Percentiles rank a stretch among this genome's conserved stretches.
Evolutionary conservation across 2,113 vertebrate genomes (phyloP).

Genomic region (Nannobrachium achirus): DNA sequence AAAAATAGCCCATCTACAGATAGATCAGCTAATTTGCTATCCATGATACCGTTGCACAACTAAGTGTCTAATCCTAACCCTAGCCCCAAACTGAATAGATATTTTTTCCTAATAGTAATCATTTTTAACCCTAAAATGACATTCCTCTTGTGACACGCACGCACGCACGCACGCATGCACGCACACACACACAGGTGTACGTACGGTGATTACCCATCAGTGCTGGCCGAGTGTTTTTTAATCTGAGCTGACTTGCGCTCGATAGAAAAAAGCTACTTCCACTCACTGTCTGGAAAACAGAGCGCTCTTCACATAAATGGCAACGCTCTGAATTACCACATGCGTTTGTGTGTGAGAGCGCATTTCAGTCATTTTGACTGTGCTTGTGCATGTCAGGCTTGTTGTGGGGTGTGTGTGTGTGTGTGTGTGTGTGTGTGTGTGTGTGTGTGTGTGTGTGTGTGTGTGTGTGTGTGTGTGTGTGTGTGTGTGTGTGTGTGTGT

Average conservation of each 20-base stretch:
- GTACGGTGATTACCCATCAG: slow-evolving; percentile 72
- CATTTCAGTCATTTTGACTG: slow-evolving; percentile 46
- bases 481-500: slow-evolving; percentile 35
- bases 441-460: slow-evolving; percentile 19
- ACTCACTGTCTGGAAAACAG: slow-evolving; percentile 76
- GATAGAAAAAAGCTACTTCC: slow-evolving; percentile 82
- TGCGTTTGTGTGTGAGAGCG: slow-evolving; percentile 2
- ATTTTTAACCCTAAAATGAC: no score
- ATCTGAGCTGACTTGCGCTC: slow-evolving; percentile 81
- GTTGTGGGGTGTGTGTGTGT: not conserved
- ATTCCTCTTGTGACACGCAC: slow-evolving; percentile 14
- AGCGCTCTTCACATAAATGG: slow-evolving; percentile 80
- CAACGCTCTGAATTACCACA: slow-evolving; percentile 66
- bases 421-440: not conserved
- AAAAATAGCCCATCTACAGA: no score
- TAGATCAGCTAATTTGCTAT: no score
- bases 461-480: slow-evolving; percentile 50
- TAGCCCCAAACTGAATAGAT: no score
- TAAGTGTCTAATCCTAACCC: no score
- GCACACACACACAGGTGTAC: not conserved
- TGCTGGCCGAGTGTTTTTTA: slow-evolving; percentile 78
- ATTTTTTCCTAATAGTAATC: no score
- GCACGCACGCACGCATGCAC: not conserved
- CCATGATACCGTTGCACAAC: no score
- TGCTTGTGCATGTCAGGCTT: slow-evolving; percentile 14